These are phyloP conservation scores for Phoebastria nigripes DNA, from an alignment of 2,797 vertebrate species.

Conservation along the genomic window DNA sequence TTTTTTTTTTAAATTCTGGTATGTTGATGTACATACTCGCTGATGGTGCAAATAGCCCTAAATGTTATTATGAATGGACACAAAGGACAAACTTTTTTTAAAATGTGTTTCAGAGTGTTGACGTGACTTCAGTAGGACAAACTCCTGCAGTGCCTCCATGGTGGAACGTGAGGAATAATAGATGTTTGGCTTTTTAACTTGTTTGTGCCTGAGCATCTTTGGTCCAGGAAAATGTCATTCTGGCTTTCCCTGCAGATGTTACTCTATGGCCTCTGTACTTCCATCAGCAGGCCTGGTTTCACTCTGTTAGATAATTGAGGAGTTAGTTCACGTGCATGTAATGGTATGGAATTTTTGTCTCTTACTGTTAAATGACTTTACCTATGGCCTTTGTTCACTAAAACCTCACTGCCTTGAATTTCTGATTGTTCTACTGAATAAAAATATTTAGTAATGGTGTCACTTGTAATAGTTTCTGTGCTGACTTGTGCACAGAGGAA, in stretches of 20 bases:
- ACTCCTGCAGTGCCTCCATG: not conserved
- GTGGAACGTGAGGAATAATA: not conserved
- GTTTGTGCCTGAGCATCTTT: not conserved
- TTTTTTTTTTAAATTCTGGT: not conserved
- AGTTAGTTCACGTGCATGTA: not conserved
- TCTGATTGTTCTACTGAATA: not conserved
- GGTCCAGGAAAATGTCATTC: not conserved
- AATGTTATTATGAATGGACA: not conserved
- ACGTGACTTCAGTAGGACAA: not conserved
- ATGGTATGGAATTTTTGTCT: not conserved
- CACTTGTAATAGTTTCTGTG: not conserved
- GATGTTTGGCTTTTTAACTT: not conserved
- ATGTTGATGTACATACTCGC: fast-evolving
- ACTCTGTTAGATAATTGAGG: not conserved
- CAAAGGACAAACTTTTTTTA: not conserved
- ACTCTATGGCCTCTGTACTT: not conserved
- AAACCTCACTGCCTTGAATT: not conserved
- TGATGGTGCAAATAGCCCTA: not conserved
- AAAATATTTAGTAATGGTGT: not conserved
- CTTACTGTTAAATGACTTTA: not conserved
- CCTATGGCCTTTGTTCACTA: not conserved
- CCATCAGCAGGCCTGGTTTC: not conserved
- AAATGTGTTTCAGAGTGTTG: not conserved
- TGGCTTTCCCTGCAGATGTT: not conserved
- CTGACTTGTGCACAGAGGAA: not conserved